These are phyloP conservation scores for Plagiodera versicolora DNA, from an alignment of 2,888 invertebrate genomes.

Conservation along the genomic window DNA sequence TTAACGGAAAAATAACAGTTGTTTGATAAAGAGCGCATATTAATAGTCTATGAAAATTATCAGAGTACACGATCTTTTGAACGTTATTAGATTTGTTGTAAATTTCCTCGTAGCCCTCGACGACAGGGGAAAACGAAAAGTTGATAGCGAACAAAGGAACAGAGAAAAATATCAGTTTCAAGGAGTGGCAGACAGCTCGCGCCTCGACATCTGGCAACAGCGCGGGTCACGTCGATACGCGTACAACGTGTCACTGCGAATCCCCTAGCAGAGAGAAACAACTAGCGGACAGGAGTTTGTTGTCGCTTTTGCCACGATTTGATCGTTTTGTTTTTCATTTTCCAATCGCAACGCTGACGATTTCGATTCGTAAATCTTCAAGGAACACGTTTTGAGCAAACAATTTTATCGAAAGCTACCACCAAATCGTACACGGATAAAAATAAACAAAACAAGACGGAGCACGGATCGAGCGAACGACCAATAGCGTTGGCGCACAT, in stretches of 20 bases:
- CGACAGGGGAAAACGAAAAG: neutral
- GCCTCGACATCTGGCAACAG: conserved; percentile 39
- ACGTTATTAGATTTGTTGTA: no score
- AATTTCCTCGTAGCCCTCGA: neutral
- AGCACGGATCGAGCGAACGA: conserved; percentile 32
- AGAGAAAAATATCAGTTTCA: conserved; percentile 25
- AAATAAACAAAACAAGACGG: conserved; percentile 41
- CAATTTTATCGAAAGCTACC: neutral
- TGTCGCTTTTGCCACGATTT: neutral
- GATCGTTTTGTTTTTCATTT: no score
- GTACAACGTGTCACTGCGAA: conserved; percentile 33
- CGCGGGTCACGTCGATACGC: conserved; percentile 41
- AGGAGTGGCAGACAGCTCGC: conserved; percentile 40
- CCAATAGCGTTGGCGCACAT: conserved; percentile 48
- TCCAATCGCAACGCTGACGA: no score
- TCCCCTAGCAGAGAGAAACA: neutral
- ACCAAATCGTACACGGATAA: neutral
- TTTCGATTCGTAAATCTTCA: no score
- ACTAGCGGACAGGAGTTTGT: neutral
- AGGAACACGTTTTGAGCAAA: neutral
- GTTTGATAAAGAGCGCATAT: neutral
- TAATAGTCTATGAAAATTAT: neutral
- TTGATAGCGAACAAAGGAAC: conserved; percentile 12
- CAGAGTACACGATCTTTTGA: no score
- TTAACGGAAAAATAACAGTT: neutral